Evolutionary conservation across 2,113 vertebrate species (phyloP), one percentile per base, ranked within the genome.

Genomic region (Oncorhynchus clarkii): DNA sequence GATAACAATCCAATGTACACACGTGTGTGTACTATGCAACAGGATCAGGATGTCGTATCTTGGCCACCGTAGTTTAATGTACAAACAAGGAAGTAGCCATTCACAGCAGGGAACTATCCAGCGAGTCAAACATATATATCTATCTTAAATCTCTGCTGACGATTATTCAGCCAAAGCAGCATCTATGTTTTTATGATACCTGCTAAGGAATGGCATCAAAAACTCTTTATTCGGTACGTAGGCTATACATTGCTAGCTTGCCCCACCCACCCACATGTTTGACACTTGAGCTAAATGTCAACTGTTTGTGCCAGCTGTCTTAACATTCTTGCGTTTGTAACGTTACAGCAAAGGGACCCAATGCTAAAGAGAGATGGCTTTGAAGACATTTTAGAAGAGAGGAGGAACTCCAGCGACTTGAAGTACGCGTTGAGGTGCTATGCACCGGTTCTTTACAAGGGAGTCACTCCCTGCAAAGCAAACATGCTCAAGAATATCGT

Each of bases 321-420:
- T 62, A 22, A 8, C 51, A 54, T 18, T 62, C 18, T 3, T 62
- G 6, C 24, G 59, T 18, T 54, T 22, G n/a, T 62, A 9, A 9
- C 59, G 5, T 62, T 62, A 5, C 2, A 93, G 93, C 86, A 80
- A 11, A 94, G 94, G 87, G 95, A 97, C 66, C 90, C 94, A 1
- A 89, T 89, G 66, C 91, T 94, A 90, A 99, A 97, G 27, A 93
- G 96, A 86, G 96, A 98, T 85, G 96, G 97, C 18, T 96, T 99
- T 86, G 97, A 98, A 93, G 98, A 99, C 87, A 89, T 96, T 5
- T 77, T 99, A 82, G 96, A 99, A 83, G 98, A 99, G 78, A 94
- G 97, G 59, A 92, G 96, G 59, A 90, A 89, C 67, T 94, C 93
- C 88, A 99, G 97, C n/a, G 98, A 99, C 88, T 75, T 98, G 81